Evolutionary conservation across 1,140 invertebrate genomes (phyloP), one percentile per base, ranked within the genome.

Genomic region (Diachasmimorpha longicaudata): DNA sequence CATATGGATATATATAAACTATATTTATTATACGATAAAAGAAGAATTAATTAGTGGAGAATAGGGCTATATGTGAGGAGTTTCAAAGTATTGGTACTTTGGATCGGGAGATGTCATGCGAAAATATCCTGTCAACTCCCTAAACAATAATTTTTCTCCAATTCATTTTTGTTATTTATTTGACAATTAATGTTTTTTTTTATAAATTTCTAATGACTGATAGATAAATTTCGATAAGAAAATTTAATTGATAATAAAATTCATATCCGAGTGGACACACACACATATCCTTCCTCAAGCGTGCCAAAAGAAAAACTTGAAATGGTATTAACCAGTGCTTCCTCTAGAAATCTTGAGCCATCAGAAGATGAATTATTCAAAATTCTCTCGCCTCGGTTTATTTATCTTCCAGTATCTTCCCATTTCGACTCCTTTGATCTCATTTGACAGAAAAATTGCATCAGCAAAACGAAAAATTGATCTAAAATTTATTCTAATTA

Each of bases 11-110:
- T 82, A 84, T 83, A 82, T 81, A 82, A 83, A 86, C 58, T 85
- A 84, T 86, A 87, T 88, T 85, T 87, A 87, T 86, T 86, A 87
- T 85, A 87, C 85, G 79, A 87, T 83, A 82, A 82, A 83, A 78
- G 79, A 75, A 74, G 77, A 81, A 83, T 79, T 80, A 85, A 81
- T 81, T 83, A 87, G 81, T 80, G 80, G 75, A 81, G 81, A 31
- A 79, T 79, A 74, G 84, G 82, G 81, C 79, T 80, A 83, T 79
- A 72, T 75, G 81, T 74, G 80, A 84, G 79, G 81, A 81, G 78
- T 82, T 79, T 81, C 82, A 72, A 82, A 83, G 81, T 81, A 77
- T 70, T 77, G 78, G 81, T 79, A 84, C 83, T 79, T 75, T 75
- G 48, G 75, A 79, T 80, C 77, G 80, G 72, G 78, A 81, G 79